Conservation (phyloP, 1,140 invertebrate genomes). For the Brachionus koreanus region DNA sequence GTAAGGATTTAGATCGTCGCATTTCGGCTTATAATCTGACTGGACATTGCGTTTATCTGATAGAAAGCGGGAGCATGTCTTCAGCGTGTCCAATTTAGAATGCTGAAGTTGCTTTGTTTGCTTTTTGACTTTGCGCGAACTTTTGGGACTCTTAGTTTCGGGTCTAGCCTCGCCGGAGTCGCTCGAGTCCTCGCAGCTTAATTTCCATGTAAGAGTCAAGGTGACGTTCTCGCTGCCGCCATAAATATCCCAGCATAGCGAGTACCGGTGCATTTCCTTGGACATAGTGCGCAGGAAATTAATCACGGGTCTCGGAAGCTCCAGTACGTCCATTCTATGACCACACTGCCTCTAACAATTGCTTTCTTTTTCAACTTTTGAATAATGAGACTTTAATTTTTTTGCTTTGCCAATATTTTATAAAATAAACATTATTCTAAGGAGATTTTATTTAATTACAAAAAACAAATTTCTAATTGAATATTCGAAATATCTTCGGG, state of each 20-base stretch:
- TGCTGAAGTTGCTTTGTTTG: conserved; percentile 9
- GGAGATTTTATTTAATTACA: conserved; percentile 9
- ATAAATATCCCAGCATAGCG: conserved; percentile 42
- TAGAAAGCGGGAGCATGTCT: neutral
- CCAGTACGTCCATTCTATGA: conserved; percentile 41
- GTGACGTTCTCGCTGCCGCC: conserved; percentile 34
- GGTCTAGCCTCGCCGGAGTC: neutral
- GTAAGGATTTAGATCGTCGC: conserved; percentile 15
- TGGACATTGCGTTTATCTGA: neutral
- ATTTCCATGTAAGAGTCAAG: conserved; percentile 41
- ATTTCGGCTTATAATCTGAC: neutral
- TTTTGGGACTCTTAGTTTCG: neutral
- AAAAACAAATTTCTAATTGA: neutral
- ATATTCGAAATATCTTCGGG: conserved; percentile 13
- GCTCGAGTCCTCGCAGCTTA: neutral
- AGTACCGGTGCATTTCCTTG: conserved; percentile 43
- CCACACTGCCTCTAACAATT: neutral
- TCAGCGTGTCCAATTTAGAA: neutral
- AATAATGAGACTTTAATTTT: neutral
- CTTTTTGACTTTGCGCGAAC: neutral
- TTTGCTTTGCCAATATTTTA: neutral
- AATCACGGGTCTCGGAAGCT: conserved; percentile 43
- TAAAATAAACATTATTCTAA: conserved; percentile 10
- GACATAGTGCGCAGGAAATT: conserved; percentile 43
- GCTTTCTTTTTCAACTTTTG: neutral